phyloP scores from a whole-genome alignment of 2,797 vertebrate species.

The Thunnus albacares region DNA sequence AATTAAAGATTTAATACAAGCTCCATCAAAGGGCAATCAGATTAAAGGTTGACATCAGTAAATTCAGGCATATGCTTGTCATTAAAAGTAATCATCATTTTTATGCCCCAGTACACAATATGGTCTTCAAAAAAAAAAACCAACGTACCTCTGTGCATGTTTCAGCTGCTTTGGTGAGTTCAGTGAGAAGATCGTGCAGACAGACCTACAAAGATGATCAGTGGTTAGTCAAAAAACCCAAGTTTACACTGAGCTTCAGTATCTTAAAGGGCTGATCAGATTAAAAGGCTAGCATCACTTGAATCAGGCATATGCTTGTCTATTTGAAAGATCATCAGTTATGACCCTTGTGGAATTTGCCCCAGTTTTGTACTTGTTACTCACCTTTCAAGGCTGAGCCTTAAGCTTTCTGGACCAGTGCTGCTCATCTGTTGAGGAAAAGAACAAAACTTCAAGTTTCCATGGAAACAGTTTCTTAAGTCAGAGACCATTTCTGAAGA shows the following conservation, averaged over 20 bases:
- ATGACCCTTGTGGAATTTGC: too few relatives aligned
- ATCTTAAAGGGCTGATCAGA: conserved; percentile 33
- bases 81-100: conserved; percentile 64
- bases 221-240: neutral
- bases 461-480: too few relatives aligned
- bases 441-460: too few relatives aligned
- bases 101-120: neutral
- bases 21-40: conserved; percentile 57
- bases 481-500: too few relatives aligned
- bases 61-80: conserved; percentile 87
- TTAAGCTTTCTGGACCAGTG: too few relatives aligned
- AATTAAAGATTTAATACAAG: fast-evolving
- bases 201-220: neutral
- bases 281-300: conserved; percentile 39
- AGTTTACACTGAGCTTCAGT: fast-evolving
- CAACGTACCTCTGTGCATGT: conserved; percentile 23
- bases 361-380: too few relatives aligned
- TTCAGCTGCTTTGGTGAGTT: neutral
- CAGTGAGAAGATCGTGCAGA: fast-evolving
- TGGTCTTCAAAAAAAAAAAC: neutral
- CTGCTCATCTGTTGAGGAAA: too few relatives aligned
- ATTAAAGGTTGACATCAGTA: conserved; percentile 76
- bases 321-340: neutral
- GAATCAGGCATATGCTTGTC: conserved; percentile 73
- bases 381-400: too few relatives aligned